phyloP scores from a whole-genome alignment of 2,888 invertebrate genomes.

The Lepetodrilus schrolli region DNA sequence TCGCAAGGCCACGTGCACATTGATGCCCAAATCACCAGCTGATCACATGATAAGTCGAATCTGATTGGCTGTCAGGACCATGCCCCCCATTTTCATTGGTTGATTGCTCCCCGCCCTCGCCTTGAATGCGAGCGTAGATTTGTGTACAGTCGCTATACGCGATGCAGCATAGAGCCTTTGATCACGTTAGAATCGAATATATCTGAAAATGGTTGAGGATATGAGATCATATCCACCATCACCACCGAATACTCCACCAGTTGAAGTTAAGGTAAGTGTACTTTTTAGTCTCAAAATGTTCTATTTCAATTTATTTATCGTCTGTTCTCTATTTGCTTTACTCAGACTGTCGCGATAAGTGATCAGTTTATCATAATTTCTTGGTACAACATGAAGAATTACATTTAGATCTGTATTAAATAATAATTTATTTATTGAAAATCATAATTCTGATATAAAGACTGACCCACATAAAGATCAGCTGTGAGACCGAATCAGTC shows the following conservation, averaged over 20 bases:
- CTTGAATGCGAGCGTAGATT: conserved; percentile 41
- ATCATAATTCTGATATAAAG: too few relatives aligned
- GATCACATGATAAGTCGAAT: conserved; percentile 56
- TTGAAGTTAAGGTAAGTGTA: conserved; percentile 42
- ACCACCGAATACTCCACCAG: conserved; percentile 45
- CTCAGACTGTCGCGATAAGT: too few relatives aligned
- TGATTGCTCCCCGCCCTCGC: conserved; percentile 58
- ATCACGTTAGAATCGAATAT: conserved; percentile 3
- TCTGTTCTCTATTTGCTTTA: too few relatives aligned
- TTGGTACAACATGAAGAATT: too few relatives aligned
- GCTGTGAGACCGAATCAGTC: too few relatives aligned
- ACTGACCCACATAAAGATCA: too few relatives aligned
- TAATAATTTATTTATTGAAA: too few relatives aligned
- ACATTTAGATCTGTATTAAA: too few relatives aligned
- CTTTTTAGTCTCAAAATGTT: neutral
- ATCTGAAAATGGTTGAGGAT: conserved; percentile 35
- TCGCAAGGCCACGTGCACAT: conserved; percentile 56
- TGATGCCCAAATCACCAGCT: conserved; percentile 48
- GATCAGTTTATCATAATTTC: too few relatives aligned
- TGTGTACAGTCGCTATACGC: conserved; percentile 20
- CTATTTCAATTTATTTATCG: too few relatives aligned
- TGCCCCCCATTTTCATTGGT: conserved; percentile 63
- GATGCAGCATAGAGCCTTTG: conserved; percentile 4
- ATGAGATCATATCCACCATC: conserved; percentile 41
- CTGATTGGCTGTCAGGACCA: conserved; percentile 56